These are phyloP conservation scores for Macroglossus sobrinus DNA, from an alignment of 2,113 vertebrate species.

Conservation along the genomic window DNA sequence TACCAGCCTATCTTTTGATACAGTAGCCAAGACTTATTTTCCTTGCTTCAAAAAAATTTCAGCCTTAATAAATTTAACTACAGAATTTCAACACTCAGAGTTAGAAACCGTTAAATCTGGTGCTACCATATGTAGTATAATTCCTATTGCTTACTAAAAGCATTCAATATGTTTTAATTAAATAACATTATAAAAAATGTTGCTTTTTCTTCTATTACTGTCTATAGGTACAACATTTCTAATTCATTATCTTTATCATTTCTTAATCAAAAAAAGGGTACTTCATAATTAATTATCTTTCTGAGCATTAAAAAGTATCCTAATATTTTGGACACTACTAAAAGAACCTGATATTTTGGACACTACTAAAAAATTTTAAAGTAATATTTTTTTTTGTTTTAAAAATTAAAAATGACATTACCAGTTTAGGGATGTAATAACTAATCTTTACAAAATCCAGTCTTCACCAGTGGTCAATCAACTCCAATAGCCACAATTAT, in stretches of 20 bases:
- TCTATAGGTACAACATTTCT: neutral
- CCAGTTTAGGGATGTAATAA: neutral
- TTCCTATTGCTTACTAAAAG: neutral
- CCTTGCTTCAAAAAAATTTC: neutral
- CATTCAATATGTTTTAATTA: neutral
- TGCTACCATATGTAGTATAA: neutral
- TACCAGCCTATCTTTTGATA: neutral
- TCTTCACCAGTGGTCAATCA: neutral
- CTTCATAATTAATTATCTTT: neutral
- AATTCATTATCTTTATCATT: neutral
- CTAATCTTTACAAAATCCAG: neutral
- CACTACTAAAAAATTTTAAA: neutral
- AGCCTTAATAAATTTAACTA: neutral
- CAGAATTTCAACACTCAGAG: neutral
- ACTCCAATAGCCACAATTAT: neutral
- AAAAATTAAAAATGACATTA: neutral
- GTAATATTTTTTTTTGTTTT: neutral
- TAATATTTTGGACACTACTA: neutral
- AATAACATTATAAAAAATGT: neutral
- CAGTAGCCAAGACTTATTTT: neutral
- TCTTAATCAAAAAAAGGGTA: neutral
- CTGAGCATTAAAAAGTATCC: neutral
- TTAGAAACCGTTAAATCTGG: neutral
- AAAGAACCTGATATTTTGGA: neutral
- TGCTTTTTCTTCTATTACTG: neutral